Evolutionary conservation across 1,140 invertebrate species (phyloP), one percentile per base, ranked within the genome.

Genomic region (Diachasma alloeum): DNA sequence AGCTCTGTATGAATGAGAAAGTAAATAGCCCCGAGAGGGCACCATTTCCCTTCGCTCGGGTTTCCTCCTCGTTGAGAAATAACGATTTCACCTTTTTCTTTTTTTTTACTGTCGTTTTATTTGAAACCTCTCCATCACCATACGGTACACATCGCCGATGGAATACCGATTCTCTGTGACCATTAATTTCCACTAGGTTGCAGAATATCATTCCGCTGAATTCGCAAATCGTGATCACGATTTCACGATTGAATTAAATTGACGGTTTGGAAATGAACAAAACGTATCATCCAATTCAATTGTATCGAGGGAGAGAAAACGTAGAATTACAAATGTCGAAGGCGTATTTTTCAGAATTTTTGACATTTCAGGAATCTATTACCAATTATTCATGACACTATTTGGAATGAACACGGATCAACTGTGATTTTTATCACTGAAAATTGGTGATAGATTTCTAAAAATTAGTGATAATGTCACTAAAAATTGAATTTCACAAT

Each of bases 61-160:
- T 26, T 26, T 69, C 68, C 68, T 59, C 44, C 68, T 36, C 24
- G 56, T 75, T 75, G 74, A 69, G 74, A 75, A 75, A 75, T 75
- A 67, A 75, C 74, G 74, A 75, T 75, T 75, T 75, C 74, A 75
- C 74, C 66, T 75, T 75, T 53, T 75, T 75, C 46, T n/a, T 69
- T 24, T 70, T 44, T 48, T 22, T 46, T 31, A 48, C 24, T n/a
- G 8, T 10, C 13, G 10, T 63, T 26, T 63, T 26, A 63, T 26
- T 63, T 26, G 8, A 63, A 63, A 63, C 59, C 24, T 63, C 59
- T 63, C 59, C 19, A 63, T 63, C 59, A 59, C 53, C 53, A 59
- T 59, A 59, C 53, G 22, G 53, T 59, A 59, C 19, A 59, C 53
- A 59, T 22, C 19, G 6, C 36, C 68, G 37, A n/a, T 70, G 22